These are phyloP conservation scores for Cydia fagiglandana DNA, from an alignment of 1,140 invertebrate genomes.

Conservation along the genomic window DNA sequence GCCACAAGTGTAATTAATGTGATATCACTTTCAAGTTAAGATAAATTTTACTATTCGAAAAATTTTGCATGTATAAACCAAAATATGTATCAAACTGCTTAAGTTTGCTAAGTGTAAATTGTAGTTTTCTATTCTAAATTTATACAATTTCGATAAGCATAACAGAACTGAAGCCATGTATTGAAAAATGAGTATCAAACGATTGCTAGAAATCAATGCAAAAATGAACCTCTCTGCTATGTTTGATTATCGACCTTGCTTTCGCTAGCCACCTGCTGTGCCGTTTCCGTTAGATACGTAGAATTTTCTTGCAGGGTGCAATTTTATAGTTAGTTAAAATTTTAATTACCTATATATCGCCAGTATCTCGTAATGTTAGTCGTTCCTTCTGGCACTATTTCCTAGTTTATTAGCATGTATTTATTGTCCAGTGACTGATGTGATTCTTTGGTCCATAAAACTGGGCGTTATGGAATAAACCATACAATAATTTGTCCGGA, in stretches of 20 bases:
- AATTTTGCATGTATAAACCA: not conserved
- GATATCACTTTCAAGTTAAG: conserved; percentile 29
- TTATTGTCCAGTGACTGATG: not conserved
- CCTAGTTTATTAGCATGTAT: not conserved
- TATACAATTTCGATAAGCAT: not conserved
- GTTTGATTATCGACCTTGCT: not conserved
- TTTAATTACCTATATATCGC: not conserved
- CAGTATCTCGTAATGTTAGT: conserved; percentile 1
- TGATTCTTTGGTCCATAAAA: not conserved
- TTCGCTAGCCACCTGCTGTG: conserved; percentile 8
- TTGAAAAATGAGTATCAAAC: not conserved
- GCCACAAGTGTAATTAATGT: conserved; percentile 33
- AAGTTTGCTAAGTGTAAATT: conserved; percentile 1
- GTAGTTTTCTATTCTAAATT: conserved; percentile 7
- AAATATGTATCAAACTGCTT: conserved; percentile 12
- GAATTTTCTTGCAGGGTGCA: not conserved
- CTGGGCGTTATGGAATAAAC: not conserved
- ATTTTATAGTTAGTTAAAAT: not conserved
- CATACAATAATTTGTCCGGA: not conserved
- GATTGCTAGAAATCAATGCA: not conserved
- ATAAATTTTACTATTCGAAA: conserved; percentile 24
- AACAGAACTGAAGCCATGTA: not conserved
- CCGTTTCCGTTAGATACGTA: not conserved
- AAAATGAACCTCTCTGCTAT: not conserved
- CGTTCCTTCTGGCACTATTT: not conserved